A percentile compares a stretch with the other conserved stretches of the same genome.
phyloP scores from a whole-genome alignment of 2,888 invertebrate genomes.

The Pinctada fucata region DNA sequence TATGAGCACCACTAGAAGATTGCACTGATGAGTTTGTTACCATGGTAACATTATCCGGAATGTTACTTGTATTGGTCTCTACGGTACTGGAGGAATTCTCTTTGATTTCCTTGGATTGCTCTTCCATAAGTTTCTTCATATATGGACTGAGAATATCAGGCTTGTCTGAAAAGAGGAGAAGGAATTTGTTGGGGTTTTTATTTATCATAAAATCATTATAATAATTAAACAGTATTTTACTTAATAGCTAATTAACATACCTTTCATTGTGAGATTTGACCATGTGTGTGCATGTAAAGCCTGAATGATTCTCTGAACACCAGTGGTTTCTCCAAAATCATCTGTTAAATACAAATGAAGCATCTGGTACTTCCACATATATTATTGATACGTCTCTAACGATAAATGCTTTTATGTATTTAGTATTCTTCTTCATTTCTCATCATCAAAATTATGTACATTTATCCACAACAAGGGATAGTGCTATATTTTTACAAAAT shows the following conservation, averaged over 20 bases:
- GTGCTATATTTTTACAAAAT: neutral
- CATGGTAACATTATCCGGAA: too few relatives aligned
- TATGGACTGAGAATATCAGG: constrained; percentile 69
- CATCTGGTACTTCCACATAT: too few relatives aligned
- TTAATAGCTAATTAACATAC: constrained; percentile 60
- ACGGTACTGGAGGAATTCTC: too few relatives aligned
- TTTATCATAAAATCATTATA: too few relatives aligned
- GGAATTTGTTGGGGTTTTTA: too few relatives aligned
- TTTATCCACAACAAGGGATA: constrained; percentile 29
- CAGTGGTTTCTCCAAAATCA: constrained; percentile 82
- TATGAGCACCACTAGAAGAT: too few relatives aligned
- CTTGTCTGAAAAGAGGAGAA: constrained; percentile 57
- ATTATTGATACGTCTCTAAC: too few relatives aligned
- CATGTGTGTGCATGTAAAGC: constrained; percentile 85
- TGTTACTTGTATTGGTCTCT: too few relatives aligned
- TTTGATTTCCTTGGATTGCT: constrained; percentile 46
- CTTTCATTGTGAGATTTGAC: constrained; percentile 84
- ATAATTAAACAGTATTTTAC: too few relatives aligned
- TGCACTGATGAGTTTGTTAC: too few relatives aligned
- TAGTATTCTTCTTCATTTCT: neutral
- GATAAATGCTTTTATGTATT: neutral
- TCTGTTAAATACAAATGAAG: constrained; percentile 68
- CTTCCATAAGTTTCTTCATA: constrained; percentile 70
- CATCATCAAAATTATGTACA: constrained; percentile 2
- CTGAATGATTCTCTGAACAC: constrained; percentile 83